Conservation (phyloP, 2,113 vertebrate genomes). For the Xiphias gladius region DNA sequence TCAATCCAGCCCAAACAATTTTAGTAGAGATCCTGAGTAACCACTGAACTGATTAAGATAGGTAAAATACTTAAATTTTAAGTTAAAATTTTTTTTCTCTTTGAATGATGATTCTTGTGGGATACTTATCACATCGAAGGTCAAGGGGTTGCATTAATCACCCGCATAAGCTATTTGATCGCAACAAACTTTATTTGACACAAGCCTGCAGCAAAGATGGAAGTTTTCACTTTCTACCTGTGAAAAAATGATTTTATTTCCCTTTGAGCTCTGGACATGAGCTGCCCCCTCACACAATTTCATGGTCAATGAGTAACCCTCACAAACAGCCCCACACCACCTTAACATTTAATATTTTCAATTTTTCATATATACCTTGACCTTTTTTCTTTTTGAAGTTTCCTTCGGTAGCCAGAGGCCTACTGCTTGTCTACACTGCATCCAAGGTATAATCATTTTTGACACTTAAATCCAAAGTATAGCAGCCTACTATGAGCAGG, state of each 20-base stretch:
- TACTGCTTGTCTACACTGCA: neutral
- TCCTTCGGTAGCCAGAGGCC: neutral
- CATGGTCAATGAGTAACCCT: constrained; percentile 53
- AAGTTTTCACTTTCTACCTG: constrained; percentile 22
- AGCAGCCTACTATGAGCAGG: neutral
- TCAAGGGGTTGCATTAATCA: constrained; percentile 3
- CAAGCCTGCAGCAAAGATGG: constrained; percentile 5
- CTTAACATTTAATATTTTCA: constrained; percentile 67
- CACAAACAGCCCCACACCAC: constrained; percentile 41
- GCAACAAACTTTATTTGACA: constrained; percentile 2
- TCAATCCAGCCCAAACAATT: neutral
- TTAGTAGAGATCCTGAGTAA: neutral
- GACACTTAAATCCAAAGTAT: constrained; percentile 1
- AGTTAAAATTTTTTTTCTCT: neutral
- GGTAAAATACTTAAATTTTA: too few species aligned
- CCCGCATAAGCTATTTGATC: neutral
- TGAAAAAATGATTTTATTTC: constrained; percentile 46
- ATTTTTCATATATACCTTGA: constrained; percentile 38
- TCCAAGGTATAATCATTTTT: neutral
- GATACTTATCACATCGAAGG: neutral
- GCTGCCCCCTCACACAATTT: constrained; percentile 57
- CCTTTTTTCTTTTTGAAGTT: constrained; percentile 54
- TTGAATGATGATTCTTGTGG: neutral
- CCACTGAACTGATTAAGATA: neutral
- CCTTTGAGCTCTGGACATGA: constrained; percentile 3